These are phyloP conservation scores for Lamellibrachia columna DNA, from an alignment of 2,888 invertebrate genomes.

Conservation along the genomic window DNA sequence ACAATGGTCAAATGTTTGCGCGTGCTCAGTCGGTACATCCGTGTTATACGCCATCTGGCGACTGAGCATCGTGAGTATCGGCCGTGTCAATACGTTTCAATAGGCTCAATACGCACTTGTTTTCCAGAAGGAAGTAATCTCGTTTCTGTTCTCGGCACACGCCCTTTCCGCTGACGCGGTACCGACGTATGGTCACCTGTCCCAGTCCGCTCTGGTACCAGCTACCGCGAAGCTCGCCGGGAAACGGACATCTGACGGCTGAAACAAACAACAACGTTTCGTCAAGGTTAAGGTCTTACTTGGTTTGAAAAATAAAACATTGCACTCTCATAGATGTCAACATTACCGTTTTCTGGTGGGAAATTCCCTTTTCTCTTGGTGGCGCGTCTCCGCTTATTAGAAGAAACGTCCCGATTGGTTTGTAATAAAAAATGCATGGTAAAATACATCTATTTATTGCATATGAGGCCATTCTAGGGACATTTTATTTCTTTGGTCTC, in stretches of 20 bases:
- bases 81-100: too few species aligned
- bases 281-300: not conserved
- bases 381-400: too few species aligned
- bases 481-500: too few species aligned
- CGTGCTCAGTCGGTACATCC: not conserved
- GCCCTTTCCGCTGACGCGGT: constrained; percentile 33
- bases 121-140: constrained; percentile 36
- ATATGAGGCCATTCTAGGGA: too few species aligned
- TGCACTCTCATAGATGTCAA: not conserved
- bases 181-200: constrained; percentile 32
- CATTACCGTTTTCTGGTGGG: too few species aligned
- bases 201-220: constrained; percentile 39
- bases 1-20: too few species aligned
- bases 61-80: not conserved
- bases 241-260: constrained; percentile 35
- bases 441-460: too few species aligned
- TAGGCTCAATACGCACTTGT: constrained; percentile 29
- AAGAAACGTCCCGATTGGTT: too few species aligned
- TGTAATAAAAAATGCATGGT: too few species aligned
- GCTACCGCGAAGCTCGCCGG: constrained; percentile 34
- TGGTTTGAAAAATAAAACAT: not conserved
- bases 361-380: too few species aligned
- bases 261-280: not conserved
- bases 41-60: not conserved
- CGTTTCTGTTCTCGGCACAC: constrained; percentile 33